phyloP scores from a whole-genome alignment of 2,113 vertebrate species.

The Scartelaos histophorus region DNA sequence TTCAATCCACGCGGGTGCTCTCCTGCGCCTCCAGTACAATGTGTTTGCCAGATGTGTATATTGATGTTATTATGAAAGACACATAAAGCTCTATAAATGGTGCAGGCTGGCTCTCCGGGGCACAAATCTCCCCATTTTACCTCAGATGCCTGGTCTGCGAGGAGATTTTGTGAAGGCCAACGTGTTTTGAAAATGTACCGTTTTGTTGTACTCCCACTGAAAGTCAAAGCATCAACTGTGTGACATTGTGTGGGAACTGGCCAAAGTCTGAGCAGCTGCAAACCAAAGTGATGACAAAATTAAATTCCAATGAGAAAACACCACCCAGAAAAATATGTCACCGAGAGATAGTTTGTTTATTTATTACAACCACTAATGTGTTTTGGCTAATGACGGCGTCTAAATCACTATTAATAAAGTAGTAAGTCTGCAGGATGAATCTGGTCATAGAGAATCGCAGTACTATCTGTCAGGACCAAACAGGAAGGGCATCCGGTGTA shows the following conservation, averaged over 20 bases:
- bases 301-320: slow-evolving; percentile 27
- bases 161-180: slow-evolving; percentile 19
- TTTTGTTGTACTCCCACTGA: slow-evolving; percentile 35
- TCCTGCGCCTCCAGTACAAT: slow-evolving; percentile 62
- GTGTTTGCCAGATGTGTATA: slow-evolving; percentile 79
- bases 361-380: slow-evolving; percentile 41
- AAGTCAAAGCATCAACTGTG: slow-evolving; percentile 37
- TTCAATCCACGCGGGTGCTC: slow-evolving; percentile 48
- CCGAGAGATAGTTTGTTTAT: slow-evolving; percentile 31
- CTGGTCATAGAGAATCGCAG: background rate
- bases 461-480: background rate
- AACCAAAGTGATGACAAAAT: slow-evolving; percentile 27
- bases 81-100: slow-evolving; percentile 73
- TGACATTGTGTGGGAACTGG: slow-evolving; percentile 56
- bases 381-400: slow-evolving; percentile 37
- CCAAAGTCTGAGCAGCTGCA: slow-evolving; percentile 44
- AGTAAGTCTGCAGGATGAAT: slow-evolving; percentile 1
- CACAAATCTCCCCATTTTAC: slow-evolving; percentile 65
- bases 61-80: slow-evolving; percentile 72
- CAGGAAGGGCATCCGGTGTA: background rate
- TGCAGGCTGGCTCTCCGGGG: slow-evolving; percentile 58
- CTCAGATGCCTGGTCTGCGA: slow-evolving; percentile 43
- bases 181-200: slow-evolving; percentile 53
- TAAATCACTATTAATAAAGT: slow-evolving; percentile 44
- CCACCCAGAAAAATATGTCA: slow-evolving; percentile 46